phyloP scores from a whole-genome alignment of 2,888 invertebrate species.

The Amblyjoppa fuscipennis region DNA sequence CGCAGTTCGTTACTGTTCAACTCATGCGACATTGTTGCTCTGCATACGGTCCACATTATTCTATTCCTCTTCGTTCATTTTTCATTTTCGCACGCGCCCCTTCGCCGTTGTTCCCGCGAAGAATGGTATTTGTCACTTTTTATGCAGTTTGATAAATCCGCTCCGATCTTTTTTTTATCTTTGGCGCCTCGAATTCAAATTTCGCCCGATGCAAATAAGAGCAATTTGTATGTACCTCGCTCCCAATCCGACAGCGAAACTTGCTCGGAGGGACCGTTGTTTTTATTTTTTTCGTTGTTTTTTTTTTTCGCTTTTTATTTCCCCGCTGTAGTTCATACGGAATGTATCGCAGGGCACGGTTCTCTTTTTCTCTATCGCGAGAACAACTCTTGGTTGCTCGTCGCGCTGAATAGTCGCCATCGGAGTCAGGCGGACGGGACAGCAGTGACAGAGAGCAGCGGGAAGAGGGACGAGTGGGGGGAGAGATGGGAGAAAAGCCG shows the following conservation, averaged over 20 bases:
- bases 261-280: neutral
- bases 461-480: neutral
- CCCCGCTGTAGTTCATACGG: neutral
- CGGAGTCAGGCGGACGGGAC: neutral
- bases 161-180: neutral
- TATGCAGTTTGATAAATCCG: neutral
- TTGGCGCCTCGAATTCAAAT: neutral
- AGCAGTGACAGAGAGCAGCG: neutral
- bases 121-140: too few relatives aligned
- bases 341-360: neutral
- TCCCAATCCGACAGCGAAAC: neutral
- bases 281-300: neutral
- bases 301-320: neutral
- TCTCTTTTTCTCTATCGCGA: neutral
- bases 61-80: neutral
- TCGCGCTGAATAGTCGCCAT: neutral
- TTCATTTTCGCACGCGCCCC: neutral
- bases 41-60: too few relatives aligned
- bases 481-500: constrained; percentile 12
- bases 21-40: too few relatives aligned
- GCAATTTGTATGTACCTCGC: neutral
- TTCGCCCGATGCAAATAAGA: neutral
- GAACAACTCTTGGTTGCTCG: neutral
- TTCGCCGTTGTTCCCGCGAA: too few relatives aligned
- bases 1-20: too few relatives aligned